Evolutionary conservation across 1,140 invertebrate species (phyloP).

Genomic region (Melitaea cinxia): DNA sequence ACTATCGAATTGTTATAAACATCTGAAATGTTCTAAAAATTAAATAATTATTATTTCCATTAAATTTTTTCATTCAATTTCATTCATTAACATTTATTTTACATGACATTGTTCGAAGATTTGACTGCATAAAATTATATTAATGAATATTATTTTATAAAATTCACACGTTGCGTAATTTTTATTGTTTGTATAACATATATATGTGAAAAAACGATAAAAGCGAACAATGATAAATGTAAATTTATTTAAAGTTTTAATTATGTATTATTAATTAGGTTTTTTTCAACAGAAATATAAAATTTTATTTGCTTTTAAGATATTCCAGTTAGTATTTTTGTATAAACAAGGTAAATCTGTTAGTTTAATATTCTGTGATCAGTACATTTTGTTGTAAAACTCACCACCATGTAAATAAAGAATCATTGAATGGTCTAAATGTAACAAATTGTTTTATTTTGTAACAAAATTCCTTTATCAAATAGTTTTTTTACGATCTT

Average conservation of each 20-base stretch:
- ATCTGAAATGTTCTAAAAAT: neutral
- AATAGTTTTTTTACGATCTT: too few relatives aligned
- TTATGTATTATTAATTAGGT: neutral
- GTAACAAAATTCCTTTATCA: neutral
- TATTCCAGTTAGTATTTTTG: slow-evolving; percentile 16
- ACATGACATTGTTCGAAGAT: slow-evolving; percentile 48
- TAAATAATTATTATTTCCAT: neutral
- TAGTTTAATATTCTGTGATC: slow-evolving; percentile 62
- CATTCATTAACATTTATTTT: neutral
- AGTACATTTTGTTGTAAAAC: slow-evolving; percentile 60
- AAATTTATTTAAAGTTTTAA: neutral
- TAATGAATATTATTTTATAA: neutral
- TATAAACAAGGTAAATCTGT: slow-evolving; percentile 57
- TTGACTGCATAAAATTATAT: slow-evolving; percentile 73
- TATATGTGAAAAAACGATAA: slow-evolving; percentile 42
- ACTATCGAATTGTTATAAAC: neutral
- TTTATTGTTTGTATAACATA: slow-evolving; percentile 31
- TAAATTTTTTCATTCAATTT: neutral
- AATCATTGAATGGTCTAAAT: slow-evolving; percentile 79
- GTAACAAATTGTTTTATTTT: slow-evolving; percentile 59
- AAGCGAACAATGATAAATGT: slow-evolving; percentile 51
- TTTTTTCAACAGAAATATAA: slow-evolving; percentile 8
- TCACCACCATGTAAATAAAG: slow-evolving; percentile 78
- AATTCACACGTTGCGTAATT: slow-evolving; percentile 13
- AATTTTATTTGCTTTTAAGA: slow-evolving; percentile 14